Conservation (phyloP, 2,888 invertebrate species). For the Leptinotarsa peninsularis region DNA sequence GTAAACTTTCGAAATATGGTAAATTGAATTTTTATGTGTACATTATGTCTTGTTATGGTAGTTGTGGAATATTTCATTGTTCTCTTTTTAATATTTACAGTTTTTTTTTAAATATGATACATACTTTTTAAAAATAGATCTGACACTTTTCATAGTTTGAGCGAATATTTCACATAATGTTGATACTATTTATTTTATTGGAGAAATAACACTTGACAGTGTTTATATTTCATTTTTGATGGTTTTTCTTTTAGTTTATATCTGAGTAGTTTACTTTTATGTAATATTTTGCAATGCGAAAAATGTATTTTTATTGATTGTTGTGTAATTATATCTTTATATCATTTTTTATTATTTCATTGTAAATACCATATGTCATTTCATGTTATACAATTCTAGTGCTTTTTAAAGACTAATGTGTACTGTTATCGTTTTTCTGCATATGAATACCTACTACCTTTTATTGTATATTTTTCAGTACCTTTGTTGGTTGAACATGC, state of each 20-base stretch:
- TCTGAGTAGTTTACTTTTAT: constrained; percentile 19
- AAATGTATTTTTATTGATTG: constrained; percentile 46
- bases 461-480: constrained; percentile 49
- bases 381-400: constrained; percentile 47
- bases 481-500: constrained; percentile 50
- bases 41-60: too few species aligned
- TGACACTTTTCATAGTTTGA: neutral
- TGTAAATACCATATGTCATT: constrained; percentile 51
- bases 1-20: too few species aligned
- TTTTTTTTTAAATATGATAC: neutral
- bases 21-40: too few species aligned
- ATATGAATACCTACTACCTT: constrained; percentile 44
- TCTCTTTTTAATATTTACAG: too few species aligned
- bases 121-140: neutral
- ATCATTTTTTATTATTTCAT: constrained; percentile 48
- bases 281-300: constrained; percentile 46
- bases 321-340: constrained; percentile 44
- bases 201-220: neutral
- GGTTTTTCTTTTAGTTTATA: constrained; percentile 28
- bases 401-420: constrained; percentile 47
- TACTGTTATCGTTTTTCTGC: constrained; percentile 44
- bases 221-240: constrained; percentile 32
- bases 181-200: neutral
- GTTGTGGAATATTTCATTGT: neutral
- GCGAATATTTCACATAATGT: neutral